Percentiles rank a stretch among this genome's conserved stretches.
Conservation (phyloP, 2,888 invertebrate species). For the Tenthredo amoena region DNA sequence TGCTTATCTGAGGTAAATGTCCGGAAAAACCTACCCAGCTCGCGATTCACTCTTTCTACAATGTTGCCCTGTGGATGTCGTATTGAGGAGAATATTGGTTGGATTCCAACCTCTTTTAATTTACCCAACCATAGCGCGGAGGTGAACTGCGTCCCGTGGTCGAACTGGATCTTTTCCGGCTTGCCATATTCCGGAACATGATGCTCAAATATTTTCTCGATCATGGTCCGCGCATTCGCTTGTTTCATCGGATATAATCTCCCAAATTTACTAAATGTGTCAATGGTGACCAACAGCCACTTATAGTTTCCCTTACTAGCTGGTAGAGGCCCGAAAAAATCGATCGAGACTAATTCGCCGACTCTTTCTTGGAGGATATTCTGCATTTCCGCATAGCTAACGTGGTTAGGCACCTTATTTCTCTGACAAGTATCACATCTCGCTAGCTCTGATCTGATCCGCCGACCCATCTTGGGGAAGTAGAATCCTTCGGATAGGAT, state of each 20-base stretch:
- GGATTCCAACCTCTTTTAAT: not conserved
- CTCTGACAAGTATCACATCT: constrained; percentile 19
- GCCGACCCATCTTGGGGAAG: not conserved
- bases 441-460: not conserved
- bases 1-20: not conserved
- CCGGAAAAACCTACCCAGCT: not conserved
- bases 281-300: not conserved
- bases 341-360: constrained; percentile 6
- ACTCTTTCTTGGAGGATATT: not conserved
- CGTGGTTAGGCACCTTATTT: not conserved
- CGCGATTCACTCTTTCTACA: not conserved
- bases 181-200: not conserved
- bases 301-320: not conserved
- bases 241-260: not conserved
- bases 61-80: not conserved
- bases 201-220: not conserved
- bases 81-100: not conserved
- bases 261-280: not conserved
- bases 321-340: constrained; percentile 26
- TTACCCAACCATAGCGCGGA: not conserved
- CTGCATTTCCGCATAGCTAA: constrained; percentile 12
- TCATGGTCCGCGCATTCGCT: not conserved
- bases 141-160: not conserved
- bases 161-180: not conserved
- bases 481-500: not conserved